Conservation (phyloP, 2,113 vertebrate species). For the Labeo rohita region DNA sequence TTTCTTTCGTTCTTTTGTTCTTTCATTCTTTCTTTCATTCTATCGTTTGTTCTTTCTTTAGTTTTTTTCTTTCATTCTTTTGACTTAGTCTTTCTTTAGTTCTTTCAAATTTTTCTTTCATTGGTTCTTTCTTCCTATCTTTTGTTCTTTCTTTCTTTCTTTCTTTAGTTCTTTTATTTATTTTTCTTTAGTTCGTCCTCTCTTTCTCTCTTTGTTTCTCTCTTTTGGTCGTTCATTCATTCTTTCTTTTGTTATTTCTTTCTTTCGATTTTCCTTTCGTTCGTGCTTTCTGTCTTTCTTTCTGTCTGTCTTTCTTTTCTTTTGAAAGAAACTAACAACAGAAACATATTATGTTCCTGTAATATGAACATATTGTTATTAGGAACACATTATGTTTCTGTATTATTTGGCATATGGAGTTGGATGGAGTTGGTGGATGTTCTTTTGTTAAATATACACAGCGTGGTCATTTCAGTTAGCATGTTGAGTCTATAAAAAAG, state of each 20-base stretch:
- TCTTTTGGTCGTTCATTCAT: neutral
- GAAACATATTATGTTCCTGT: neutral
- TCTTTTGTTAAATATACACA: neutral
- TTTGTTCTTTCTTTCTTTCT: too few species aligned
- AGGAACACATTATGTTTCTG: neutral
- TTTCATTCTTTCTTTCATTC: too few species aligned
- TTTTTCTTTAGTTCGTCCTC: neutral
- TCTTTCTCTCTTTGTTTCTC: neutral
- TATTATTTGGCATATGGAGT: neutral
- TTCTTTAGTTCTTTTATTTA: neutral
- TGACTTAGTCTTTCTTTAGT: too few species aligned
- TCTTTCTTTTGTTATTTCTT: neutral
- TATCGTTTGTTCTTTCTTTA: neutral
- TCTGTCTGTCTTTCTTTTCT: neutral
- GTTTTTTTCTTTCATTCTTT: neutral
- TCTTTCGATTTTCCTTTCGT: neutral
- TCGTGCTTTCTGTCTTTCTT: neutral
- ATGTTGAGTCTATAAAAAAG: neutral
- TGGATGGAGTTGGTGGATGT: neutral
- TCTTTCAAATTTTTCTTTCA: neutral
- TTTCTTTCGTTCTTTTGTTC: too few species aligned
- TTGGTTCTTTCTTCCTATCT: neutral
- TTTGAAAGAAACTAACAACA: neutral
- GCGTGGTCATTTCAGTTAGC: slow-evolving; percentile 4
- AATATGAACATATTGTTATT: too few species aligned